Evolutionary conservation across 1,140 invertebrate genomes (phyloP), one percentile per base, ranked within the genome.

Genomic region (Eulimnadia texana): DNA sequence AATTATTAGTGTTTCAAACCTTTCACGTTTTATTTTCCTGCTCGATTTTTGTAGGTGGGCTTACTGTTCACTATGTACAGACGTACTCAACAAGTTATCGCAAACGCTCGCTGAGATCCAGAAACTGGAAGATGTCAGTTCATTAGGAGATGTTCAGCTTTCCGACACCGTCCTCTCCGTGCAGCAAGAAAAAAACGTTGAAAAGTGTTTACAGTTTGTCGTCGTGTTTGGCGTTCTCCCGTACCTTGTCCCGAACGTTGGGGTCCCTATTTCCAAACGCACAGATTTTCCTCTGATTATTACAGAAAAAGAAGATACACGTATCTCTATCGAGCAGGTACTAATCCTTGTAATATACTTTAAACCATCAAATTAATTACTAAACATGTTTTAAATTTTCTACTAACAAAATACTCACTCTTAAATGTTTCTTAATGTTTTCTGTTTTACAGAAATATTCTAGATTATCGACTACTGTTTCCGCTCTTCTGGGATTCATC

Each of bases 161-260:
- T 42, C 33, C 6, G 33, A 42, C 6, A 42, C 33, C 6, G 33
- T 28, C 3, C 25, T 78, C 9, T 76, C 73, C 63, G 63, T 77
- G 25, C 65, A 64, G 13, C 70, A 74, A 53, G 69, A 74, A 58
- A 72, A 70, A 59, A 65, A 64, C 9, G 56, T 77, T n/a, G 62
- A 67, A 24, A 70, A 69, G 29, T 67, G 68, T 49, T 62, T 84
- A 47, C 78, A 85, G 71, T 72, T 84, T 63, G 68, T 82, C 58
- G 72, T 79, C 9, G 78, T 76, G 25, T 70, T 86, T 52, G 85
- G 84, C 62, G 76, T 88, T 47, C 71, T 78, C 54, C 78, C 79
- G 49, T 79, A 79, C 68, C 68, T 87, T n/a, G 69, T 83, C 61
- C 77, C 80, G 49, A 81, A 82, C 2, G 68, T 88, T 56, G 84